A percentile compares a stretch with the other conserved stretches of the same genome.
These are phyloP conservation scores for Schizotus pectinicornis DNA, from an alignment of 2,888 invertebrate species.

Conservation along the genomic window DNA sequence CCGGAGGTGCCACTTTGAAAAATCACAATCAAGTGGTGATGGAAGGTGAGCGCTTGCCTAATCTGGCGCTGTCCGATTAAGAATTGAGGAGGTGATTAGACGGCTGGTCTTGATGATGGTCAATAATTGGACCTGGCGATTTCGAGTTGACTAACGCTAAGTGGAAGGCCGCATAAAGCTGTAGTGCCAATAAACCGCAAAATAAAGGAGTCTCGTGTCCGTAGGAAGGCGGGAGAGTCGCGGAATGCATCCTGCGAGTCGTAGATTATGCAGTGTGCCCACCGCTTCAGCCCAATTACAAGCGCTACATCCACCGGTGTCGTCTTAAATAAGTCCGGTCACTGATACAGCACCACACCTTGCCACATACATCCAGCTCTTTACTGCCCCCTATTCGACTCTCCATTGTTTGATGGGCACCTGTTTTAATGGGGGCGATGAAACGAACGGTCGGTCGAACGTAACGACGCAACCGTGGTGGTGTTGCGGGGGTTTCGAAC, in stretches of 20 bases:
- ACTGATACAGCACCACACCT: constrained; percentile 47
- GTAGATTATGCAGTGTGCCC: constrained; percentile 49
- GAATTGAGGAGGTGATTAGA: too few relatives aligned
- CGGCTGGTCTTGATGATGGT: too few relatives aligned
- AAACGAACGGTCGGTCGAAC: too few relatives aligned
- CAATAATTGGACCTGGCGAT: too few relatives aligned
- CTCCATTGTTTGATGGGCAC: constrained; percentile 29
- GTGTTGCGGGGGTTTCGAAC: background rate
- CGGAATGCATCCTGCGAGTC: constrained; percentile 18
- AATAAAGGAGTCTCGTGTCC: constrained; percentile 20
- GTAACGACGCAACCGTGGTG: too few relatives aligned
- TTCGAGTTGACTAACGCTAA: constrained; percentile 19
- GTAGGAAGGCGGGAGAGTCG: constrained; percentile 25
- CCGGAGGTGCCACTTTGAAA: too few relatives aligned
- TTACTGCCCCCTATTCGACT: constrained; percentile 28
- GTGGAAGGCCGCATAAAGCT: constrained; percentile 17
- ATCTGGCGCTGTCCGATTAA: too few relatives aligned
- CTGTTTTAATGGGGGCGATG: constrained; percentile 11
- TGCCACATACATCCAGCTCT: constrained; percentile 26
- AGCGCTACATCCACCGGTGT: constrained; percentile 49
- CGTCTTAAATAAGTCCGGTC: constrained; percentile 50
- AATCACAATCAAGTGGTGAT: too few relatives aligned
- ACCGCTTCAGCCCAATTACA: constrained; percentile 52
- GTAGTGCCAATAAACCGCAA: constrained; percentile 13
- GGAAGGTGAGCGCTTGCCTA: too few relatives aligned